These are phyloP conservation scores for Thunnus maccoyii DNA, from an alignment of 2,113 vertebrate species.

Conservation along the genomic window DNA sequence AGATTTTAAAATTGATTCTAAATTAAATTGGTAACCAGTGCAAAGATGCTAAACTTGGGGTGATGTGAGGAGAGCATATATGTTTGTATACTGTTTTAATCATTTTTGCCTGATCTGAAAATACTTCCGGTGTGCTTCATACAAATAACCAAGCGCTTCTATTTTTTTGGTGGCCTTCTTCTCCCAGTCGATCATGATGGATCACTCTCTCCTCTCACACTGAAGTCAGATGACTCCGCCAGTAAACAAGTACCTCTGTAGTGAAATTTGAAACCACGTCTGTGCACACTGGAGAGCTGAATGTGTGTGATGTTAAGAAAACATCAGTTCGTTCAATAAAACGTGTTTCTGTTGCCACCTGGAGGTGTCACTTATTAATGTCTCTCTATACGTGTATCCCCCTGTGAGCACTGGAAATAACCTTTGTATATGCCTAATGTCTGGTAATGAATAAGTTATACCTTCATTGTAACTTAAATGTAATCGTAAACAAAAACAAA, in stretches of 20 bases:
- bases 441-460: background rate
- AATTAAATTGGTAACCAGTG: too few species aligned
- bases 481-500: too few species aligned
- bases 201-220: background rate
- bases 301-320: background rate
- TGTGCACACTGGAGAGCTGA: background rate
- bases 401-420: background rate
- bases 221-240: background rate
- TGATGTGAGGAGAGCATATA: too few species aligned
- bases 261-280: background rate
- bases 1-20: too few species aligned
- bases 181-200: background rate
- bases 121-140: background rate
- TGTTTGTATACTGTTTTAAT: too few species aligned
- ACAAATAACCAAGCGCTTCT: background rate
- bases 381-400: background rate
- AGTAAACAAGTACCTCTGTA: background rate
- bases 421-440: background rate
- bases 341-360: slow-evolving; percentile 67
- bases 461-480: too few species aligned
- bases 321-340: background rate
- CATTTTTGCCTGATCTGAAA: background rate
- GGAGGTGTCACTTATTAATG: slow-evolving; percentile 21
- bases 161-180: background rate
- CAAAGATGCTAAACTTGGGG: too few species aligned